phyloP scores from a whole-genome alignment of 2,888 invertebrate genomes.

The Pristionchus arcanus region DNA sequence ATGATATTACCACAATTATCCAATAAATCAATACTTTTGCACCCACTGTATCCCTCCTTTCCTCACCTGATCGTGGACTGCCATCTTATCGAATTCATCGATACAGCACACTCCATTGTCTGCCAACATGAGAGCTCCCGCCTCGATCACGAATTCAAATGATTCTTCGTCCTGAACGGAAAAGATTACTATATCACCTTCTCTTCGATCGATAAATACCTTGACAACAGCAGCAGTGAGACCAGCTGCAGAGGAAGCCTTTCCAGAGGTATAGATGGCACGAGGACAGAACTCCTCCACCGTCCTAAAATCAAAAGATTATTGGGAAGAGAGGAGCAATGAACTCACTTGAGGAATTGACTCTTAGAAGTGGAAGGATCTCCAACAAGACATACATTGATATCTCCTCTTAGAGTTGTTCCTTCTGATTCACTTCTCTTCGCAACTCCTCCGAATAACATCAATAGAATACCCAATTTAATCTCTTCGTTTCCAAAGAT shows the following conservation, averaged over 20 bases:
- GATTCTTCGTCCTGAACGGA: slow-evolving; percentile 90
- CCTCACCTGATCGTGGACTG: slow-evolving; percentile 89
- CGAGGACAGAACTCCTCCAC: slow-evolving; percentile 94
- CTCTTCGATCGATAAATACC: slow-evolving; percentile 30
- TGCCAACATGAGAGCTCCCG: slow-evolving; percentile 98
- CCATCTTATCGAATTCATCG: slow-evolving; percentile 99
- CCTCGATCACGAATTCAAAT: slow-evolving; percentile 98
- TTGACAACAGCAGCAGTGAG: slow-evolving; percentile 97
- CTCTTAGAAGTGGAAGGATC: slow-evolving; percentile 99
- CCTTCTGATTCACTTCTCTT: slow-evolving; percentile 91
- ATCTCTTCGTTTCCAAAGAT: slow-evolving; percentile 88
- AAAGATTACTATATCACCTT: background rate
- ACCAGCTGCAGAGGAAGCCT: slow-evolving; percentile 97
- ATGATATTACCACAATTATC: background rate
- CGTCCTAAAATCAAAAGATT: slow-evolving; percentile 77
- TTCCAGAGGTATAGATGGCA: slow-evolving; percentile 98
- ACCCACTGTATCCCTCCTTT: background rate
- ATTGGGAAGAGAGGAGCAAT: slow-evolving; percentile 47
- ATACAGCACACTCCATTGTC: slow-evolving; percentile 88
- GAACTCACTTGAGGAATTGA: slow-evolving; percentile 89
- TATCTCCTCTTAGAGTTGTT: slow-evolving; percentile 94
- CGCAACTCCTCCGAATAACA: slow-evolving; percentile 97
- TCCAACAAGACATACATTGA: slow-evolving; percentile 97
- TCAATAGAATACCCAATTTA: slow-evolving; percentile 90
- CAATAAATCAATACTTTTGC: background rate